Evolutionary conservation across 2,113 vertebrate species (phyloP).

Genomic region (Oryzias javanicus): DNA sequence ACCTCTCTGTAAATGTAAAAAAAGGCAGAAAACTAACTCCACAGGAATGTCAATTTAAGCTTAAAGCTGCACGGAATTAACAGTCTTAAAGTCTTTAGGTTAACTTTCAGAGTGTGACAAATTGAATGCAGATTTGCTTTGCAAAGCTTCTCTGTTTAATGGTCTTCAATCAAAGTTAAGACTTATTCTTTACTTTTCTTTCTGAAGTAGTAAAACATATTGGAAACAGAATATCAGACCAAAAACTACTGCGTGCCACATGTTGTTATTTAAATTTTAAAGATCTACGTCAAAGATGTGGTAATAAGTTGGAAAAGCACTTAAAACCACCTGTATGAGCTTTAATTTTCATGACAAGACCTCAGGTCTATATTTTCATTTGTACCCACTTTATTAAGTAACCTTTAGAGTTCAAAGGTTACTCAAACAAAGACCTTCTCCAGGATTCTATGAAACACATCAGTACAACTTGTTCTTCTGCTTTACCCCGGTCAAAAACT

Average conservation of each 20-base stretch:
- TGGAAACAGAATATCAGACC: conserved; percentile 31
- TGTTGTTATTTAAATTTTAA: conserved; percentile 30
- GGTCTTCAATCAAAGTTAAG: conserved; percentile 18
- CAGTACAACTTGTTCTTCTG: conserved; percentile 36
- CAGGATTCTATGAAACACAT: conserved; percentile 6
- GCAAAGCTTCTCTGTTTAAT: conserved; percentile 45
- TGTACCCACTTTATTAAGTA: conserved; percentile 33
- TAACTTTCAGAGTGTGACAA: conserved; percentile 60
- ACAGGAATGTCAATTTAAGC: conserved; percentile 53
- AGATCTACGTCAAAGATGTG: conserved; percentile 33
- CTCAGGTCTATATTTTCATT: conserved; percentile 20
- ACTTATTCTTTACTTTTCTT: conserved; percentile 22
- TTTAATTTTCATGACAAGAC: conserved; percentile 36
- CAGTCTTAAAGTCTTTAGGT: conserved; percentile 77
- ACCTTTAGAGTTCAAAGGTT: conserved; percentile 28
- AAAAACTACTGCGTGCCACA: conserved; percentile 25
- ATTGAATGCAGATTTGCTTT: conserved; percentile 47
- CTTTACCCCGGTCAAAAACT: conserved; percentile 35
- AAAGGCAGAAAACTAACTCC: conserved; percentile 38
- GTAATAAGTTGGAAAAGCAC: conserved; percentile 27
- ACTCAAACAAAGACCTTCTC: not conserved
- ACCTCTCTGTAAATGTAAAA: conserved; percentile 41
- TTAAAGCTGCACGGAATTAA: conserved; percentile 74
- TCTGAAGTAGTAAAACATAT: conserved; percentile 34
- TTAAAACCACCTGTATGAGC: conserved; percentile 32